A percentile compares a stretch with the other conserved stretches of the same genome.
These are phyloP conservation scores for Mythimna lalbum DNA, from an alignment of 2,888 invertebrate species.

Conservation along the genomic window DNA sequence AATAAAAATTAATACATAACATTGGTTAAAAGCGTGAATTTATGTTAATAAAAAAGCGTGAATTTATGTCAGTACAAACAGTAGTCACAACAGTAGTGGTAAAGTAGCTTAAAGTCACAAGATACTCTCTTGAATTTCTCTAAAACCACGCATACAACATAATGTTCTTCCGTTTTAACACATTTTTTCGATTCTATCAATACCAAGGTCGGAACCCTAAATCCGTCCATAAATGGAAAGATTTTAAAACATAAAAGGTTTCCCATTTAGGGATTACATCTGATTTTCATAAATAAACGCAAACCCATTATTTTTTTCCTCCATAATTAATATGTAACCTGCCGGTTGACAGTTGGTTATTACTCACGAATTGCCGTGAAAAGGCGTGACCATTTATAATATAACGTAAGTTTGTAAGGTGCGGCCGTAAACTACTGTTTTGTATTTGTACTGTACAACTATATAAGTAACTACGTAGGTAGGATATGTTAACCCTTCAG, in stretches of 20 bases:
- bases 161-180: not conserved
- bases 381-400: conserved; percentile 27
- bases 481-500: too few species aligned
- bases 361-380: conserved; percentile 35
- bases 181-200: not conserved
- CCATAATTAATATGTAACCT: conserved; percentile 35
- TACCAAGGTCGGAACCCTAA: not conserved
- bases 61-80: too few species aligned
- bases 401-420: conserved; percentile 10
- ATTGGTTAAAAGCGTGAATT: too few species aligned
- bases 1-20: too few species aligned
- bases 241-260: not conserved
- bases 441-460: not conserved
- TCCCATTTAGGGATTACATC: conserved; percentile 12
- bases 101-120: too few species aligned
- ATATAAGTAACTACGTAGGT: conserved; percentile 11
- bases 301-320: conserved; percentile 22
- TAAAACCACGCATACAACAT: too few species aligned
- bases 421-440: not conserved
- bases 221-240: not conserved
- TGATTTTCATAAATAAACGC: conserved; percentile 12
- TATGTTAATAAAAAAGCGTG: too few species aligned
- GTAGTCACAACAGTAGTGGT: too few species aligned
- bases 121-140: too few species aligned
- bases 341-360: conserved; percentile 34